A percentile compares a stretch with the other conserved stretches of the same genome.
Evolutionary conservation across 2,797 vertebrate species (phyloP).

Genomic region (Microchirus variegatus): DNA sequence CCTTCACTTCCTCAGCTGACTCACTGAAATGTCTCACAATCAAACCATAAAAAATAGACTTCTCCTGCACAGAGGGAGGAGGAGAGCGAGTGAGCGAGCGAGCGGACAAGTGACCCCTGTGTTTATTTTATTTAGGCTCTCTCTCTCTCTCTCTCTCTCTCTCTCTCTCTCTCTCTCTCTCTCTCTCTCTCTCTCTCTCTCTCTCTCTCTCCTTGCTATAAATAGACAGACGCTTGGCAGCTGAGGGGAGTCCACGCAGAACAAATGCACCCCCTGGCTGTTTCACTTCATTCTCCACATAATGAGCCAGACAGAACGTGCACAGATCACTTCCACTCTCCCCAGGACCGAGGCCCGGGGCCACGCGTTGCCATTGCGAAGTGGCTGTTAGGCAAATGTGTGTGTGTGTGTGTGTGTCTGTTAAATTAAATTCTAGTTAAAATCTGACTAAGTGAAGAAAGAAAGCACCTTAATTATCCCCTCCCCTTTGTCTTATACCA

Average conservation of each 20-base stretch:
- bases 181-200: conserved; percentile 14
- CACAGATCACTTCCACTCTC: conserved; percentile 66
- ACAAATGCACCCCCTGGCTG: conserved; percentile 78
- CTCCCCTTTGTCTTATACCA: no score
- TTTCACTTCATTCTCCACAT: conserved; percentile 77
- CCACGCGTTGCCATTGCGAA: conserved; percentile 66
- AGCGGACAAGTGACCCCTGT: conserved; percentile 35
- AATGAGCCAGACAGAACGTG: conserved; percentile 72
- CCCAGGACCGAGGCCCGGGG: conserved; percentile 48
- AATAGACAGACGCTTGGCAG: conserved; percentile 80
- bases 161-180: conserved; percentile 10
- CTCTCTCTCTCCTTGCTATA: conserved; percentile 65
- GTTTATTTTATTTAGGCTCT: conserved; percentile 52
- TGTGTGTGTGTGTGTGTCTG: neutral
- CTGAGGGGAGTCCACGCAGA: conserved; percentile 82
- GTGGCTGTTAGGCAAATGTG: conserved; percentile 30
- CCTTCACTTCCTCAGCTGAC: conserved; percentile 19
- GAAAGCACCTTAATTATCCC: no score
- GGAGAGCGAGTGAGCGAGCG: conserved; percentile 5
- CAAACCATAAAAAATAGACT: conserved; percentile 22
- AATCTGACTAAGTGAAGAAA: no score
- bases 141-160: conserved; percentile 3
- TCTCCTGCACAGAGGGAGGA: conserved; percentile 1
- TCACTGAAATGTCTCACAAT: conserved; percentile 36
- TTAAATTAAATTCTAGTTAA: no score